A percentile compares a stretch with the other conserved stretches of the same genome.
phyloP scores from a whole-genome alignment of 2,113 vertebrate genomes.

The Oreochromis niloticus region DNA sequence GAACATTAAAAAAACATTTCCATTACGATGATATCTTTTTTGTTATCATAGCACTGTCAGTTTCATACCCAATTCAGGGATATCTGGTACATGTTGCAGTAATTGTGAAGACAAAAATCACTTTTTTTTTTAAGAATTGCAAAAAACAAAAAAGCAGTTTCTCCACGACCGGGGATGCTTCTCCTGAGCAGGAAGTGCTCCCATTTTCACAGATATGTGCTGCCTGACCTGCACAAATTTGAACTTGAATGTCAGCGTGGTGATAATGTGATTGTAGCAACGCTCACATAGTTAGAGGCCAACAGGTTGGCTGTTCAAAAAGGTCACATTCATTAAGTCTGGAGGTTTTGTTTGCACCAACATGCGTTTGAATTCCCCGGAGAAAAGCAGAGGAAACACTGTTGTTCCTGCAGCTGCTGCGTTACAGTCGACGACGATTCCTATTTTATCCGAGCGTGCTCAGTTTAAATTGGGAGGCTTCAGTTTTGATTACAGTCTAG shows the following conservation, averaged over 20 bases:
- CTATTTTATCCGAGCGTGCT: not conserved
- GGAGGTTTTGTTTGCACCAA: not conserved
- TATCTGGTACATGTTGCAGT: not conserved
- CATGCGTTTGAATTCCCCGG: not conserved
- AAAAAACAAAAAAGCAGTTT: not conserved
- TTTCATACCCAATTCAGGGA: not conserved
- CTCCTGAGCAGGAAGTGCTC: not conserved
- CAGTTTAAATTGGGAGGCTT: not conserved
- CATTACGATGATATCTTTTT: not conserved
- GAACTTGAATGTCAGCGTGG: not conserved
- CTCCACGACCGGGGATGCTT: conserved; percentile 4
- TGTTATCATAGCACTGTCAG: not conserved
- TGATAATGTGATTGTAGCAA: not conserved
- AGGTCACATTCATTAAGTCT: not conserved
- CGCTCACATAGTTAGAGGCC: not conserved
- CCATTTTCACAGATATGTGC: not conserved
- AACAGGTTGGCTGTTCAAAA: not conserved
- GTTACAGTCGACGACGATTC: not conserved
- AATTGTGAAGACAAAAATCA: not conserved
- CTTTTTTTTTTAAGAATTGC: not conserved
- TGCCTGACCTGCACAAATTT: not conserved
- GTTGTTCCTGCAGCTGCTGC: not conserved
- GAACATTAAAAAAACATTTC: not conserved
- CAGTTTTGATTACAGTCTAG: not conserved
- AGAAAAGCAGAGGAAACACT: not conserved